These are phyloP conservation scores for Maconellicoccus hirsutus DNA, from an alignment of 1,140 invertebrate species.

Conservation along the genomic window DNA sequence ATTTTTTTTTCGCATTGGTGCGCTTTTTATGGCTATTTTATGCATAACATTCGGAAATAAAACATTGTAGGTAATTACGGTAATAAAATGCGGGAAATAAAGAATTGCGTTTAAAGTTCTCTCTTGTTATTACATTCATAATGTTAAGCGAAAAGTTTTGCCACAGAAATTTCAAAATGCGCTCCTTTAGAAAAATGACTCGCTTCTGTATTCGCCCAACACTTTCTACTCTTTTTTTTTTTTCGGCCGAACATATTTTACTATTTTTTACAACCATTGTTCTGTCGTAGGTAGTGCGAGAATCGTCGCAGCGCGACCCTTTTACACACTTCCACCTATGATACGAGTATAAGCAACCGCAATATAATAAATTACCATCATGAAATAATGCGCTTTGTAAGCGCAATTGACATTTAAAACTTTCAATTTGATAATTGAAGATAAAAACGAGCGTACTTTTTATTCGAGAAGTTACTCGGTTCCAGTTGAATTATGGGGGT, in stretches of 20 bases:
- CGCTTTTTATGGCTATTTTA: slow-evolving; percentile 9
- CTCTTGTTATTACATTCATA: neutral
- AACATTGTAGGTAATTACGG: slow-evolving; percentile 8
- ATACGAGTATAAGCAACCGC: too few species aligned
- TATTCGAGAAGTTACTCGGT: neutral
- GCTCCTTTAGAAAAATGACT: neutral
- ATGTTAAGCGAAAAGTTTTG: neutral
- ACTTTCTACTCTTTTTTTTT: too few species aligned
- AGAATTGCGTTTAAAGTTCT: slow-evolving; percentile 4
- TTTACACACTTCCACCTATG: too few species aligned
- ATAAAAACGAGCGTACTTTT: neutral
- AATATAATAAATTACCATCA: neutral
- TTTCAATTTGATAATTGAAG: slow-evolving; percentile 9
- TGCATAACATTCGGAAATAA: slow-evolving; percentile 9
- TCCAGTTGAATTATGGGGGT: neutral
- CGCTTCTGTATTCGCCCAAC: neutral
- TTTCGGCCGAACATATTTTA: too few species aligned
- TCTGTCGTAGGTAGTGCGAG: too few species aligned
- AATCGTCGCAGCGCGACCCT: too few species aligned
- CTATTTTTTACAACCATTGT: too few species aligned
- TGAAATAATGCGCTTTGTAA: neutral
- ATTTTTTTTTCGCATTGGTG: neutral
- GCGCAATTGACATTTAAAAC: slow-evolving; percentile 4
- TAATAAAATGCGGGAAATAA: slow-evolving; percentile 4
- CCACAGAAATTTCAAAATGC: neutral